Evolutionary conservation across 2,797 vertebrate genomes (phyloP), one percentile per base, ranked within the genome.

Genomic region (Hafferia zeledoni): DNA sequence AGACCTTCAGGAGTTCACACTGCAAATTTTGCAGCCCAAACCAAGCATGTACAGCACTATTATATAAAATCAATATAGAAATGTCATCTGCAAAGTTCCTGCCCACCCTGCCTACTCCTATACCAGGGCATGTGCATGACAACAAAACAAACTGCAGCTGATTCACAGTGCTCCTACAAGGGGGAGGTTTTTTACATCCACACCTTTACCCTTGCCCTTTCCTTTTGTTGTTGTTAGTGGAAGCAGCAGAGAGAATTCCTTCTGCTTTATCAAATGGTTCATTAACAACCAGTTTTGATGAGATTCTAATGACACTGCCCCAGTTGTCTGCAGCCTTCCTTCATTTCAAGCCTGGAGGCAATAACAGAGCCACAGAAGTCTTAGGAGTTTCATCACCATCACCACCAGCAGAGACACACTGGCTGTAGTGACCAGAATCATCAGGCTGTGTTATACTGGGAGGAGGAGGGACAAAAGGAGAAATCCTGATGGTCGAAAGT

Each of bases 231-330:
- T 71, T 76, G 43, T 31, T 80, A 72, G 23, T 52, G 24, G 22
- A 80, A 74, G 68, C 35, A 70, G 44, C 71, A 89, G 52, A 83
- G 35, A 83, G 10, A 84, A 74, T 82, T 89, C 44, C 46, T 93
- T 82, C 70, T 67, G 50, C 11, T 93, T 93, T 93, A 92, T 86
- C 86, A 95, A 91, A 94, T 60, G 72, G 43, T 90, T 96, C 86
- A 83, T 94, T 93, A 92, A 86, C 56, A 80, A 64, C 30, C 28
- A 57, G 47, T 52, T 83, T 76, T 84, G 52, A 76, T 67, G 59
- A 78, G 67, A 85, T 72, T 72, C 68, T 95, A 92, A 96, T 65
- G 76, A 80, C 2, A 8, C 52, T 78, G 44, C 30, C 28, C 35
- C 52, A 24, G 33, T 74, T 65, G 43, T 41, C 63, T 86, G 52